A percentile compares a stretch with the other conserved stretches of the same genome.
Evolutionary conservation across 2,113 vertebrate genomes (phyloP).

Genomic region (Aleadryas rufinucha): DNA sequence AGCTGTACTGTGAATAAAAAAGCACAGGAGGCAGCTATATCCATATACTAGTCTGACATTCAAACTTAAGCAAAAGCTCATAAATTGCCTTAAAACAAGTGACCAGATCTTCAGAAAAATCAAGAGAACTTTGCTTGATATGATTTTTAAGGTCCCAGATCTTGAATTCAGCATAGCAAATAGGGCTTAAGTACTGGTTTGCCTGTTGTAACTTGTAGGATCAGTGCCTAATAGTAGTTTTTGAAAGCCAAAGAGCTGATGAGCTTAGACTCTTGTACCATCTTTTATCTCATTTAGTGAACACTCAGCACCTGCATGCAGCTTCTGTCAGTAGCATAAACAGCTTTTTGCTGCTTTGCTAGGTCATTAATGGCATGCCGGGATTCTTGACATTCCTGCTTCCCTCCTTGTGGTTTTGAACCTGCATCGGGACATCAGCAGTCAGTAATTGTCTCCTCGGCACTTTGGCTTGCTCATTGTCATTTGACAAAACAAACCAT

Average conservation of each 20-base stretch:
- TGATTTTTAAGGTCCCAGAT: constrained; percentile 1
- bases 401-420: constrained; percentile 44
- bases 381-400: constrained; percentile 68
- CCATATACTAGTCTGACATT: not conserved
- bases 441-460: constrained; percentile 43
- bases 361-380: constrained; percentile 71
- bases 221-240: constrained; percentile 13
- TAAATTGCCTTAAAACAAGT: not conserved
- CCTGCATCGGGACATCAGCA: constrained; percentile 44
- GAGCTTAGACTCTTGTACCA: constrained; percentile 21
- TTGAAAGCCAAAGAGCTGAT: constrained; percentile 40
- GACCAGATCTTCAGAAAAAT: constrained; percentile 37
- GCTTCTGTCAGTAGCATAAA: constrained; percentile 60
- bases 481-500: constrained; percentile 57
- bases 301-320: constrained; percentile 69
- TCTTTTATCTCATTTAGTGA: constrained; percentile 66
- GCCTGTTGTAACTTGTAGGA: constrained; percentile 31
- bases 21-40: not conserved
- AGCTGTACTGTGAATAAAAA: not conserved
- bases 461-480: constrained; percentile 56
- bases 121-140: constrained; percentile 18
- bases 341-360: constrained; percentile 44
- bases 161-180: not conserved
- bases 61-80: not conserved
- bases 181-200: not conserved